Conservation (phyloP, 1,140 invertebrate genomes). For the Brachionus koreanus region DNA sequence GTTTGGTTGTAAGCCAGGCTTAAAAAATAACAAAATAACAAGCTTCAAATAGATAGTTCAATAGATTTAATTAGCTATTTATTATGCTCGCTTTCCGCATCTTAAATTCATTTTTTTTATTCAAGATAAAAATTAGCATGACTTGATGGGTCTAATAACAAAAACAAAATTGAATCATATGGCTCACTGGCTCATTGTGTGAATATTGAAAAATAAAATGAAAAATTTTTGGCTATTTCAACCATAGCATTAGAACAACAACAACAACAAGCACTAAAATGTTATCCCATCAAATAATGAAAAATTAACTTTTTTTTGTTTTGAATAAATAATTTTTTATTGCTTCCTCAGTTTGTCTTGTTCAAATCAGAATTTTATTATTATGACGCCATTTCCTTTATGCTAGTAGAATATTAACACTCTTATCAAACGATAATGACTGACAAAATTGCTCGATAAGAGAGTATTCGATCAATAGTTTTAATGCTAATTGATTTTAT, state of each 20-base stretch:
- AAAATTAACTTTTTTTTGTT: background rate
- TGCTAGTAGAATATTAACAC: background rate
- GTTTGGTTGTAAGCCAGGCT: background rate
- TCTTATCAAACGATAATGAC: background rate
- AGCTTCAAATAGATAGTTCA: conserved; percentile 1
- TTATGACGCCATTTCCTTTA: background rate
- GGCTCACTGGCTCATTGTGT: too few species aligned
- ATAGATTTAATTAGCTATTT: background rate
- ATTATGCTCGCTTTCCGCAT: background rate
- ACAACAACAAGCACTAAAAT: too few species aligned
- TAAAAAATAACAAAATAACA: background rate
- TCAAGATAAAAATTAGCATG: background rate
- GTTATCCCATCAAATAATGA: background rate
- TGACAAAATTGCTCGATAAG: background rate
- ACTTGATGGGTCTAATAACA: too few species aligned
- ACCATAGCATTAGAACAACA: too few species aligned
- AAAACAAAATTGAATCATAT: too few species aligned
- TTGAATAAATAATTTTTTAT: background rate
- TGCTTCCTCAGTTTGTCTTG: background rate
- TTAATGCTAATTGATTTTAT: background rate
- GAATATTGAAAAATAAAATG: too few species aligned
- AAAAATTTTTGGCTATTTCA: too few species aligned
- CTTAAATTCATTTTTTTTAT: background rate
- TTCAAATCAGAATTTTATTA: background rate
- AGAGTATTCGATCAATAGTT: background rate